These are phyloP conservation scores for Diadema setosum DNA, from an alignment of 35 echinoderm and acorn worm species.

Conservation along the genomic window DNA sequence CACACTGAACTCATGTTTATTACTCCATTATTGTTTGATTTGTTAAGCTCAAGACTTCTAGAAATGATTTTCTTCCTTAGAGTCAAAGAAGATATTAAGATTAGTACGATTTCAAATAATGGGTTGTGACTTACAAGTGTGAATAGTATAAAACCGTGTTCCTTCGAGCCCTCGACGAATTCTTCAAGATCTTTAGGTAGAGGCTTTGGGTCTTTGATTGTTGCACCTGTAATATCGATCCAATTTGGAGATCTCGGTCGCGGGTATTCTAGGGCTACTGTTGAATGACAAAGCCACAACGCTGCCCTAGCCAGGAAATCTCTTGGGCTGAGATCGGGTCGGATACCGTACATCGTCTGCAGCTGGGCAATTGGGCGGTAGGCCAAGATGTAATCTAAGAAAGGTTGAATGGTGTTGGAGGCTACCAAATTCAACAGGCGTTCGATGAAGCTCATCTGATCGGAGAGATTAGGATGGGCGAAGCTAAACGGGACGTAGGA, in stretches of 20 bases:
- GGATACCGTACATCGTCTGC: background rate
- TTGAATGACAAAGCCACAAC: background rate
- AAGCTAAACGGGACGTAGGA: slow-evolving; percentile 16
- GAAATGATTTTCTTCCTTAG: too few species aligned
- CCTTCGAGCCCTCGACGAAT: background rate
- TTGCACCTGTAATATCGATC: background rate
- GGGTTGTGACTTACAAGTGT: background rate
- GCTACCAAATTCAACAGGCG: background rate
- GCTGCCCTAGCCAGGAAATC: background rate
- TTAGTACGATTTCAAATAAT: too few species aligned
- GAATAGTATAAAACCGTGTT: background rate
- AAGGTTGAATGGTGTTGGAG: background rate
- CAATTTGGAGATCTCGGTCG: background rate
- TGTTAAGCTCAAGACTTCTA: too few species aligned
- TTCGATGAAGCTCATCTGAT: slow-evolving; percentile 1
- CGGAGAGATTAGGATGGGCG: background rate
- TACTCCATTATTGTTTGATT: too few species aligned
- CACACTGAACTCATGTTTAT: too few species aligned
- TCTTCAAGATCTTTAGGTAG: background rate
- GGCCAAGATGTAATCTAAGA: background rate
- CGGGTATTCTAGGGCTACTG: background rate
- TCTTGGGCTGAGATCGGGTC: background rate
- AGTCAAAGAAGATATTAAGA: too few species aligned
- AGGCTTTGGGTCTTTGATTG: background rate
- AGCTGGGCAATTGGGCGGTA: background rate